These are phyloP conservation scores for Rhamnusium bicolor DNA, from an alignment of 2,888 invertebrate genomes.

Conservation along the genomic window DNA sequence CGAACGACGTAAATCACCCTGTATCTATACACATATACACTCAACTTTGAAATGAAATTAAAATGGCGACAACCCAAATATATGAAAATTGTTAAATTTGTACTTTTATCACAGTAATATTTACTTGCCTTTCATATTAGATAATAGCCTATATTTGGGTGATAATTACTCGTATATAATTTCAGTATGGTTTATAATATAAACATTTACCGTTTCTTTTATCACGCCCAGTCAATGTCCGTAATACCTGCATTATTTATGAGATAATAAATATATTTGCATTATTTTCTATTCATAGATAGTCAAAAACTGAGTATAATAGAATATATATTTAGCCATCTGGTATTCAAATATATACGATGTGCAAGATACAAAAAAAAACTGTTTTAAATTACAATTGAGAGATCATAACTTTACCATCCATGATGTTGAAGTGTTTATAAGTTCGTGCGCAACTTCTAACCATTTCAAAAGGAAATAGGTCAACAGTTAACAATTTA, in stretches of 20 bases:
- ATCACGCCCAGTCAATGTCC: conserved; percentile 5
- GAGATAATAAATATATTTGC: not conserved
- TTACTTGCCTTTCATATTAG: conserved; percentile 3
- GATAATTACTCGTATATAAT: conserved; percentile 11
- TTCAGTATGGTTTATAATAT: not conserved
- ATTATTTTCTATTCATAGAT: not conserved
- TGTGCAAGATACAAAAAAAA: not conserved
- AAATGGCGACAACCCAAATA: not conserved
- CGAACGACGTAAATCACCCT: no score
- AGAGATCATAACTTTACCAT: not conserved
- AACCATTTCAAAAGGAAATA: no score
- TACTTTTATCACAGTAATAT: not conserved
- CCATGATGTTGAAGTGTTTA: no score
- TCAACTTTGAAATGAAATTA: not conserved
- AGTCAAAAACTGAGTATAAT: not conserved
- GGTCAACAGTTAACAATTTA: no score
- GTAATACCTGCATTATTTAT: not conserved
- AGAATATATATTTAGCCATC: not conserved
- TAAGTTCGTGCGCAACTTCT: no score
- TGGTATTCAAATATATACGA: not conserved
- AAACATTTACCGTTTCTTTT: conserved; percentile 9
- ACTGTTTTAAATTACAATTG: not conserved
- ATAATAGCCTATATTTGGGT: not conserved
- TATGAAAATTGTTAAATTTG: not conserved
- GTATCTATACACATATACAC: no score